Conservation (phyloP, 2,113 vertebrate species). For the Leuciscus idus region DNA sequence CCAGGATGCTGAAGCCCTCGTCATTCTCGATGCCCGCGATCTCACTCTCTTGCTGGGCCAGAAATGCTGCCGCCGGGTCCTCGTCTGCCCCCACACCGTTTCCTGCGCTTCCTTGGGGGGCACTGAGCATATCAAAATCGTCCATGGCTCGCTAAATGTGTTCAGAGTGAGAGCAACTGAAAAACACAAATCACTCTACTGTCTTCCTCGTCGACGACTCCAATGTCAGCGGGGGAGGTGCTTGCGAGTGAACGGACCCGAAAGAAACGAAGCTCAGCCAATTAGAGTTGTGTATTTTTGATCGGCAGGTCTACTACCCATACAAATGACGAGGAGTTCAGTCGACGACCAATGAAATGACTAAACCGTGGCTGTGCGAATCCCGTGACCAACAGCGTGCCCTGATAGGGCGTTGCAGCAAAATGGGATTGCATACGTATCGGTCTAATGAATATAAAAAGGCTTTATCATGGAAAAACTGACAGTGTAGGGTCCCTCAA, state of each 20-base stretch:
- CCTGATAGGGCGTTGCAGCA: slow-evolving; percentile 31
- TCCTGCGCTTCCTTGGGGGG: slow-evolving; percentile 65
- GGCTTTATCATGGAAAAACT: not conserved
- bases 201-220: slow-evolving; percentile 46
- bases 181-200: slow-evolving; percentile 47
- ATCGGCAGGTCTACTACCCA: slow-evolving; percentile 54
- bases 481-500: not conserved
- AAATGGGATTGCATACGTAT: slow-evolving; percentile 6
- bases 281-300: slow-evolving; percentile 2
- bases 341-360: slow-evolving; percentile 67
- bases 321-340: not conserved
- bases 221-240: slow-evolving; percentile 59
- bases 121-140: slow-evolving; percentile 76
- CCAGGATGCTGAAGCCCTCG: slow-evolving; percentile 90
- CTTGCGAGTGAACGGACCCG: not conserved
- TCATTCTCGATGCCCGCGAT: slow-evolving; percentile 93
- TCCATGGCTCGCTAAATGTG: slow-evolving; percentile 70
- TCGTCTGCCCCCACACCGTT: slow-evolving; percentile 82
- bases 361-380: slow-evolving; percentile 47
- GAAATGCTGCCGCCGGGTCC: slow-evolving; percentile 89
- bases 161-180: not conserved
- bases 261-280: slow-evolving; percentile 31
- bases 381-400: slow-evolving; percentile 72
- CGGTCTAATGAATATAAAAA: not conserved
- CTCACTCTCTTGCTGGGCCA: slow-evolving; percentile 92